Base-by-base conservation (phyloP, 2,888 invertebrate genomes). In the Morpho helenor region DNA sequence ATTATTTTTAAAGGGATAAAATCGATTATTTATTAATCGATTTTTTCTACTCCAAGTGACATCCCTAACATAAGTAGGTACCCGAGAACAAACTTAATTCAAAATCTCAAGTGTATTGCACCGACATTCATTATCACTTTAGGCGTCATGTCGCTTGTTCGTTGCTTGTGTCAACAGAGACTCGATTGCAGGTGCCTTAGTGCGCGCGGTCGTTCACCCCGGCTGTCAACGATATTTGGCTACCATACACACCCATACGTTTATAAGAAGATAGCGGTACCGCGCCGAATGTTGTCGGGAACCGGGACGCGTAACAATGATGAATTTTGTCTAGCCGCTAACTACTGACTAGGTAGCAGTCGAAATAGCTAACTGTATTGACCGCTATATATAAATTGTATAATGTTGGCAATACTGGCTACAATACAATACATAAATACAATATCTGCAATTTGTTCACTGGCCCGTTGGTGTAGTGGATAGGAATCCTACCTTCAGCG, bases 101-200 rank as follows among this genome's bases (percentile, higher is more conserved):
- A 53, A 73, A 74, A 73, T 77, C 72, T 76, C 73, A 74, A 79
- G 79, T 76, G 71, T 75, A 73, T 77, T 79, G 77, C 76, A 79
- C 78, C 75, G 76, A 74, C 73, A 76, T 72, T 82, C 75, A 87
- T 84, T 87, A 87, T 87, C 86, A 84, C 80, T 81, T 75, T 70
- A 75, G 75, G 71, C 79, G 80, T 82, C 80, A 80, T 78, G 79
- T 79, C 80, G 70, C 70, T 65, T 65, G 67, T 61, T 64, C 65
- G 66, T 68, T 70, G 76, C 75, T 81, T 86, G 74, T 85, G 84
- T 87, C 84, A 87, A 87, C 82, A 86, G 75, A 76, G 77, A 71
- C 79, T 77, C 83, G 84, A 86, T 83, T 85, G 87, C 88, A 88
- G 88, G 89, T 88, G 82, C 80, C 83, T 79, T 71, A 66, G 66